Evolutionary conservation across 2,888 invertebrate species (phyloP).

Genomic region (Rhingia campestris): DNA sequence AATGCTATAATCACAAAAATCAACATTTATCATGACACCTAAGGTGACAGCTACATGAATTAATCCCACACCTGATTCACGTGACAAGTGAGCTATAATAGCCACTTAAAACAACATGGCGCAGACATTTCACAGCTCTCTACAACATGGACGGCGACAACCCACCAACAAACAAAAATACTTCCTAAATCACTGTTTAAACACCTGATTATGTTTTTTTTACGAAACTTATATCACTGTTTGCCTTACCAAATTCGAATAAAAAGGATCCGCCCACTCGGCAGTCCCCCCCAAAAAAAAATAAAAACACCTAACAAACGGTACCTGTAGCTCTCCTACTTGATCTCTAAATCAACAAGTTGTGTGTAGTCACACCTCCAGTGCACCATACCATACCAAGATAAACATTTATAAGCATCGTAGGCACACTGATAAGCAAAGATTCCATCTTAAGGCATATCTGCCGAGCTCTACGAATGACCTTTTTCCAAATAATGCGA

Average conservation of each 20-base stretch:
- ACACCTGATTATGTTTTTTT: slow-evolving; percentile 6
- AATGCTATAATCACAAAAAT: background rate
- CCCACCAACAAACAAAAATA: background rate
- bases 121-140: slow-evolving; percentile 1
- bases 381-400: slow-evolving; percentile 39
- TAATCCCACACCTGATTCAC: background rate
- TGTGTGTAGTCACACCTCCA: slow-evolving; percentile 65
- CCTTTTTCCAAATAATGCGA: slow-evolving; percentile 65
- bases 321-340: slow-evolving; percentile 27
- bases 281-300: slow-evolving; percentile 3
- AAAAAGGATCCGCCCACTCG: slow-evolving; percentile 49
- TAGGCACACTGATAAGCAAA: slow-evolving; percentile 62
- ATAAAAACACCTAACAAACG: background rate
- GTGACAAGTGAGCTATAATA: background rate
- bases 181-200: slow-evolving; percentile 17
- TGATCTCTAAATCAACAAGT: slow-evolving; percentile 62
- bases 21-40: background rate
- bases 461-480: slow-evolving; percentile 30
- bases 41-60: background rate
- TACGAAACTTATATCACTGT: slow-evolving; percentile 15
- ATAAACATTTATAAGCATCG: slow-evolving; percentile 60
- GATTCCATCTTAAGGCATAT: slow-evolving; percentile 36
- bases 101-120: slow-evolving; percentile 1
- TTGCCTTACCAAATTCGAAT: slow-evolving; percentile 29
- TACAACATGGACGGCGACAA: slow-evolving; percentile 1